These are phyloP conservation scores for Scotopteryx bipunctaria DNA, from an alignment of 2,888 invertebrate genomes.

Conservation along the genomic window DNA sequence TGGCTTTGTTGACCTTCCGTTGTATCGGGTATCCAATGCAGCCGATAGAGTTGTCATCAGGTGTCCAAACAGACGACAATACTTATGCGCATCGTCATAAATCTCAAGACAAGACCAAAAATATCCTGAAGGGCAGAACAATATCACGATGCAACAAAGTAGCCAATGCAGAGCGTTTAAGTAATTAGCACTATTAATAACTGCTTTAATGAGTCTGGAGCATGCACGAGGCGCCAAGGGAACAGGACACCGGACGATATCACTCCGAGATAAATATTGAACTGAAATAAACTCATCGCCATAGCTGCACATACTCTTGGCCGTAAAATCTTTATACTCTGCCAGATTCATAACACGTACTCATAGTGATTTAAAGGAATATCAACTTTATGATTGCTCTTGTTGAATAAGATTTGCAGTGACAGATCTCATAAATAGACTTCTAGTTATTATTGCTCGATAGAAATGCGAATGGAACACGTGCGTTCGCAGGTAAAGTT, in stretches of 20 bases:
- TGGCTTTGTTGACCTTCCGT: conserved; percentile 74
- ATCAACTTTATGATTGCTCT: conserved; percentile 46
- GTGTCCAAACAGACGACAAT: conserved; percentile 60
- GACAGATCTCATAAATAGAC: conserved; percentile 45
- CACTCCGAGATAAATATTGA: conserved; percentile 48
- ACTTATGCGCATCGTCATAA: conserved; percentile 32
- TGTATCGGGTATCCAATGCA: conserved; percentile 68
- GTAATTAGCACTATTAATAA: conserved; percentile 30
- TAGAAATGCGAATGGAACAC: conserved; percentile 75
- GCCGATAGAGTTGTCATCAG: conserved; percentile 71
- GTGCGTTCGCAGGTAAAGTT: conserved; percentile 78
- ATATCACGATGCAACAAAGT: conserved; percentile 21
- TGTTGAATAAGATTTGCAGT: conserved; percentile 52
- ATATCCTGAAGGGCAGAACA: conserved; percentile 20
- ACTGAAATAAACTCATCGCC: conserved; percentile 54
- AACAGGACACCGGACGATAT: conserved; percentile 38
- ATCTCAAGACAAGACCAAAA: conserved; percentile 27
- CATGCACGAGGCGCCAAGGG: conserved; percentile 32
- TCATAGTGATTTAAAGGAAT: conserved; percentile 43
- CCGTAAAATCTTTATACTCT: conserved; percentile 52
- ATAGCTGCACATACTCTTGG: conserved; percentile 57
- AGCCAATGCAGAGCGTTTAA: conserved; percentile 16
- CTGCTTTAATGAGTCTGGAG: conserved; percentile 16
- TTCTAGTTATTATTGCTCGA: conserved; percentile 55
- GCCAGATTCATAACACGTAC: conserved; percentile 57